Conservation (phyloP, 2,888 invertebrate genomes). For the Aspidiotus rigidus region DNA sequence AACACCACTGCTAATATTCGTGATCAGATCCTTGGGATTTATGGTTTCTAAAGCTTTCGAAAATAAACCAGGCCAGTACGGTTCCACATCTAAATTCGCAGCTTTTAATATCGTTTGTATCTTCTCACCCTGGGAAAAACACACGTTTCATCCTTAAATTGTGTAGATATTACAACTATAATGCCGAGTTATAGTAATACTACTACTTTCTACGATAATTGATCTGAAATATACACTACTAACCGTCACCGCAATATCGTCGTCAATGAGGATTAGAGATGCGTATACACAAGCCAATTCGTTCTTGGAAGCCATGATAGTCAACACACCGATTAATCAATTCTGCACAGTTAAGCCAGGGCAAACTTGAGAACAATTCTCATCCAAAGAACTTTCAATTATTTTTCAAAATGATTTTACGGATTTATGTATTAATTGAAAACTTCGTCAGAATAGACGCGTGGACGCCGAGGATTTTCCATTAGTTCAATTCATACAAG, state of each 20-base stretch:
- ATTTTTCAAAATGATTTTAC: too few relatives aligned
- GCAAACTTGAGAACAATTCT: too few relatives aligned
- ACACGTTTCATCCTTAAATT: not conserved
- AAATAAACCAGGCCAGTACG: slow-evolving; percentile 98
- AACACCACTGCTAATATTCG: slow-evolving; percentile 84
- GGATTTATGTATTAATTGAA: too few relatives aligned
- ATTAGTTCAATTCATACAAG: too few relatives aligned
- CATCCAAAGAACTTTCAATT: too few relatives aligned
- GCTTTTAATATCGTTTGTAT: slow-evolving; percentile 94
- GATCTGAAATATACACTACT: slow-evolving; percentile 47
- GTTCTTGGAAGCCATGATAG: slow-evolving; percentile 67
- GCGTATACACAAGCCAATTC: slow-evolving; percentile 98
- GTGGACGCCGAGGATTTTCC: too few relatives aligned
- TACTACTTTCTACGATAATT: not conserved
- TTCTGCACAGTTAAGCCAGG: too few relatives aligned
- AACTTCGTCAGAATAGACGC: too few relatives aligned
- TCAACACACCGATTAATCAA: too few relatives aligned
- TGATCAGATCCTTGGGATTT: slow-evolving; percentile 85
- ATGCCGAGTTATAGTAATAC: not conserved
- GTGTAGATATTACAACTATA: slow-evolving; percentile 1
- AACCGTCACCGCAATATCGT: slow-evolving; percentile 95
- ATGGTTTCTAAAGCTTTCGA: slow-evolving; percentile 93
- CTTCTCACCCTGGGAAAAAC: slow-evolving; percentile 73
- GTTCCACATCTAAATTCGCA: slow-evolving; percentile 91
- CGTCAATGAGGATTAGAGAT: slow-evolving; percentile 89